phyloP scores from a whole-genome alignment of 2,797 vertebrate genomes.

The Okamejei kenojei region DNA sequence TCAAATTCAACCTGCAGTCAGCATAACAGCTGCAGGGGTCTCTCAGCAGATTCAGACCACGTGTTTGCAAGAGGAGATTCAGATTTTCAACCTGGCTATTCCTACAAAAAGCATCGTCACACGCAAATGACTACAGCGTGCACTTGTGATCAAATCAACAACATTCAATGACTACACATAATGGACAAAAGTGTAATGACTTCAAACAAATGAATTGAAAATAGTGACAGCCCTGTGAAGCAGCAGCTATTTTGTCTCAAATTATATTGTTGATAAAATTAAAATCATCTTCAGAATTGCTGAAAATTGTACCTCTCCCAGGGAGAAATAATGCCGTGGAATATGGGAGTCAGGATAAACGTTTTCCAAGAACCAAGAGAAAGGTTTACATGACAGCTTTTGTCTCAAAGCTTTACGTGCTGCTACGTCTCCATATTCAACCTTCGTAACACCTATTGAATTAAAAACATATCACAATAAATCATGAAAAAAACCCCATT shows the following conservation, averaged over 20 bases:
- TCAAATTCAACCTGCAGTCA: too few relatives aligned
- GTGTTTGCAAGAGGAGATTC: too few relatives aligned
- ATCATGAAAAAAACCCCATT: conserved; percentile 8
- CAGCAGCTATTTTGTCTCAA: not conserved
- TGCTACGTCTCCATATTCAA: conserved; percentile 93
- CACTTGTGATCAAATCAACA: not conserved
- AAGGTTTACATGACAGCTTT: conserved; percentile 92
- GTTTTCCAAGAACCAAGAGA: conserved; percentile 96
- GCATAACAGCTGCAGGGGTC: too few relatives aligned
- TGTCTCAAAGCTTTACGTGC: conserved; percentile 76
- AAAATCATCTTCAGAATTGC: not conserved
- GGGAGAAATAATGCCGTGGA: conserved; percentile 91
- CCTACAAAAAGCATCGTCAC: not conserved
- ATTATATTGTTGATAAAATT: not conserved
- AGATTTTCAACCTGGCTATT: too few relatives aligned
- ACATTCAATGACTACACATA: not conserved
- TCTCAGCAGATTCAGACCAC: not conserved
- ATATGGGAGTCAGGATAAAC: conserved; percentile 98
- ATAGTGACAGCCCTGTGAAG: not conserved
- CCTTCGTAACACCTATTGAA: conserved; percentile 86
- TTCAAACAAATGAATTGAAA: not conserved
- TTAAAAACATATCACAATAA: conserved; percentile 2
- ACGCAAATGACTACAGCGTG: not conserved
- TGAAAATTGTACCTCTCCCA: conserved; percentile 79
- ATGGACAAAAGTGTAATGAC: not conserved